Evolutionary conservation across 2,113 vertebrate species (phyloP), one percentile per base, ranked within the genome.

Genomic region (Gopherus evgoodei): DNA sequence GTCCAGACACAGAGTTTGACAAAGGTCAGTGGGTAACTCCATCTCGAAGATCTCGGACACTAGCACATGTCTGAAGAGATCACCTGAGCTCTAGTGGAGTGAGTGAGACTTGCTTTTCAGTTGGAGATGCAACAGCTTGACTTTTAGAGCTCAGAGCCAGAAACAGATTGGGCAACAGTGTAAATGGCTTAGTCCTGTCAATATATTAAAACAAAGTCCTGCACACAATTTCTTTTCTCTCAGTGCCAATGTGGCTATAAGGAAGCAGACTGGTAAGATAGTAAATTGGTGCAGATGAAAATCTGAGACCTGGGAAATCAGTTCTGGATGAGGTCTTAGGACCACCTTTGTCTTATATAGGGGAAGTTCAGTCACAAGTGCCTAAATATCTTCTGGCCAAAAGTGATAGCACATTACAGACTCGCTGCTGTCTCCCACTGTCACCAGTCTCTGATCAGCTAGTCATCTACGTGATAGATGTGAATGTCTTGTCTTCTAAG

Each of bases 41-140:
- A 87, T 38, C 89, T 0, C n/a, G 72, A 50, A 13, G 85, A 54
- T 53, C n/a, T 81, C 53, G 8, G 27, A 7, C 29, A 83, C 11
- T 25, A 57, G 42, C 56, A 81, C 53, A 49, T 92, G 59, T 35
- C 81, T n/a, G 83, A 53, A 86, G 83, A 82, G 0, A 1, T n/a
- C 83, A 88, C 49, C 62, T 85, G 38, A 25, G 49, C 13, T 19
- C 89, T 44, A 16, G 85, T 52, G 59, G 84, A 89, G 47, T 47
- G 93, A 96, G 69, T 47, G 91, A 96, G 69, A 38, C 76, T 85
- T 90, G 84, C 53, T 4, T 47, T 56, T 94, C 57, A 62, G 57
- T 31, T 31, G 57, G 57, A 31, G 57, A 62, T 62, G 57, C 57
- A 62, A 62, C 14, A 29, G 27, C 57, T 62, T 62, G 27, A 62